Conservation (phyloP, 2,888 invertebrate species). For the Leucophora obtusa region DNA sequence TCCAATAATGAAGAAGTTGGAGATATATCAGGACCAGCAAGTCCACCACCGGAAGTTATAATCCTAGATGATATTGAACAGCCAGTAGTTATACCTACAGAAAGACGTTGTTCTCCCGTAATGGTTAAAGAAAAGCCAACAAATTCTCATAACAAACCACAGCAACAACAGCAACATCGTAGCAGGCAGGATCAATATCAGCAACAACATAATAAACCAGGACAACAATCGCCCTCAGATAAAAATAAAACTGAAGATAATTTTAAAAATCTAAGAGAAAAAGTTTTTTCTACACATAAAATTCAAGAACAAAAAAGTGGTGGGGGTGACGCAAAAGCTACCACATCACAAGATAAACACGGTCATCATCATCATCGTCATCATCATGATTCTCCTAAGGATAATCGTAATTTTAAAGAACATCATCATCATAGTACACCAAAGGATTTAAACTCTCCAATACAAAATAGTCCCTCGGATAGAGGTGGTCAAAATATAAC, state of each 20-base stretch:
- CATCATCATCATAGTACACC: conserved; percentile 9
- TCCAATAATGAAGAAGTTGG: conserved; percentile 41
- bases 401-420: neutral
- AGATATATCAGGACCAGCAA: conserved; percentile 68
- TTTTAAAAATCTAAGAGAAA: conserved; percentile 30
- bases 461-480: neutral
- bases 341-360: neutral
- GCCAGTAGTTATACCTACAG: conserved; percentile 70
- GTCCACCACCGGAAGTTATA: conserved; percentile 67
- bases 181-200: neutral
- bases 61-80: conserved; percentile 53
- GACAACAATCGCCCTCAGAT: conserved; percentile 8
- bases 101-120: conserved; percentile 67
- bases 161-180: conserved; percentile 11
- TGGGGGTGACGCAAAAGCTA: neutral
- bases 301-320: neutral
- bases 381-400: conserved; percentile 9
- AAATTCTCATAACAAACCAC: neutral
- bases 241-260: conserved; percentile 18
- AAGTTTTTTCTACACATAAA: conserved; percentile 10
- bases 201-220: conserved; percentile 1
- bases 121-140: conserved; percentile 18
- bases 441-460: conserved; percentile 3
- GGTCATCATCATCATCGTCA: neutral
- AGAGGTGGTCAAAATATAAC: conserved; percentile 15